Base-by-base conservation (phyloP, 2,797 vertebrate genomes). In the Sebastes trivittatus region DNA sequence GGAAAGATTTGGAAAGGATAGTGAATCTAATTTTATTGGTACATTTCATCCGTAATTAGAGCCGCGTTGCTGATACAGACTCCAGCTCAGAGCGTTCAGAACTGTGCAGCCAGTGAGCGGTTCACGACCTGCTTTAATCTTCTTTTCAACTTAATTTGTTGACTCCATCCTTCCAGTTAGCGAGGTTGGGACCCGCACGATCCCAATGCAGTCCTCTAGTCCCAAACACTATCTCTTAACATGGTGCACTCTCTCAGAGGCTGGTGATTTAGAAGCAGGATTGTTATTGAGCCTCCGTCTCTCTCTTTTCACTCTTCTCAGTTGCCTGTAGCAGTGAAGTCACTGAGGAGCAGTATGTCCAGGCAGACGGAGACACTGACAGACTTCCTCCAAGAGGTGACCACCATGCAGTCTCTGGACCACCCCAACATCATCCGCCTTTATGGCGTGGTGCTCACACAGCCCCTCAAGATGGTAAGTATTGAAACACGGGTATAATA, bases 381-480 rank as follows among this genome's bases (percentile, higher is more conserved):
- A 0, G 97, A 97, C 87, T 98, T 98, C 82, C 95, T 98, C 5
- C 95, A 97, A 54, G 97, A 98, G 81, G 97, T 97, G 69, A 97
- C 96, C 1, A 88, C 91, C 79, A 98, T 98, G 97, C 97, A 97
- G 91, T 96, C 95, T 4, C 72, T 98, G 81, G 95, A 98, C 64
- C 97, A 98, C 86, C 94, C 95, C 14, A 96, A 97, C 62, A 96
- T 98, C 88, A 96, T 98, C 18, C 94, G 95, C 1, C 96, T 98
- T 2, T 96, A 97, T 1, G 97, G 97, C 0, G 97, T 97, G 3
- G 97, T 97, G 3, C 94, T 98, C 78, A 96, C 96, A 1, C 96
- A 96, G 85, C 97, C 97, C 2, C 95, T 98, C 61, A 97, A 97
- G 90, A 98, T 98, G 97, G 97, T 98, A 67, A 94, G 5, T 16